Evolutionary conservation across 2,113 vertebrate species (phyloP), one percentile per base, ranked within the genome.

Genomic region (Morphnarchus princeps): DNA sequence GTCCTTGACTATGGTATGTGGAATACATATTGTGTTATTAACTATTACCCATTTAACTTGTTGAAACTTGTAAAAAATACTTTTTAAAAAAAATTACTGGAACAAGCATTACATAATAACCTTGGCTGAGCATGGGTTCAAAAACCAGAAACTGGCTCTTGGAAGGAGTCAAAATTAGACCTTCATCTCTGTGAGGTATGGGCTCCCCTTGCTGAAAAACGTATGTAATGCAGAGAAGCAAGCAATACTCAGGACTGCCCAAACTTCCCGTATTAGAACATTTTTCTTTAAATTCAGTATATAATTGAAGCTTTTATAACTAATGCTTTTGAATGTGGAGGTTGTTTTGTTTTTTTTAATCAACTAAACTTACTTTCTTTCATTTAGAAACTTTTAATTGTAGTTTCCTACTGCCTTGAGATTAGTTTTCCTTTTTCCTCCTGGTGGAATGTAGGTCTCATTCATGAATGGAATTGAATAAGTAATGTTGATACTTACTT

Each of bases 141-240:
- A 36, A 91, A 92, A 78, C 17, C 49, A 91, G 43, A 54, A 92
- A 40, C 36, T 63, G 1, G 0, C 7, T 63, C 2, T 28, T 32
- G 0, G 2, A 38, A 89, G 45, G 34, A 77, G 10, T 17, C 0
- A 21, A 66, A 82, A 57, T 10, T 3, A 62, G 38, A 42, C 5
- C 25, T 73, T 91, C 21, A 16, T 40, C 17, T 87, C 55, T 74
- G 26, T 69, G 66, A 76, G 43, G 1, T 66, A 7, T 3, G 79
- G 43, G 85, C 93, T 95, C 87, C 92, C 78, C 93, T 88, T 91
- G 84, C 69, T 95, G 96, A 95, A 69, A 54, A 50, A 58, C 1
- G 0, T 16, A 32, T 42, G 61, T 65, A 88, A 24, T 90, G 70
- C 92, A 91, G 59, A 84, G 40, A 62, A 84, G 52, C 34, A 34